Percentiles rank a stretch among this genome's conserved stretches.
Conservation (phyloP, 2,113 vertebrate species). For the Zeus faber region DNA sequence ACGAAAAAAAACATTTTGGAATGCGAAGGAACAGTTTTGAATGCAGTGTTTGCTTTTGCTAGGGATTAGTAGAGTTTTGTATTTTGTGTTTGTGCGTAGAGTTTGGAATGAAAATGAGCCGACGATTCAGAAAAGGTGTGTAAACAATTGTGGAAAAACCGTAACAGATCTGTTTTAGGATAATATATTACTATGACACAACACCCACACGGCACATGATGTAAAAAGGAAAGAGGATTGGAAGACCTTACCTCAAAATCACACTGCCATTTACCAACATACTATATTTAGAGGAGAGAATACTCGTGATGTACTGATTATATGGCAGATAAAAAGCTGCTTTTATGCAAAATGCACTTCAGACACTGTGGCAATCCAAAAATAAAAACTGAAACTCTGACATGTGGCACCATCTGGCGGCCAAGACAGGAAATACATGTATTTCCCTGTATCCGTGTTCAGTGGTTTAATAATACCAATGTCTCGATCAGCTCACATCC, state of each 20-base stretch:
- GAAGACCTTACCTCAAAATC: conserved; percentile 91
- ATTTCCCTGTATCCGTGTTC: too few species aligned
- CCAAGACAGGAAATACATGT: too few species aligned
- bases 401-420: conserved; percentile 70
- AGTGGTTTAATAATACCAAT: not conserved
- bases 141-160: too few species aligned
- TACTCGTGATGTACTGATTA: conserved; percentile 28
- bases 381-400: conserved; percentile 17
- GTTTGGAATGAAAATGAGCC: too few species aligned
- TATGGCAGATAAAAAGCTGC: conserved; percentile 19
- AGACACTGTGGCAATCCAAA: not conserved
- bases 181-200: conserved; percentile 11
- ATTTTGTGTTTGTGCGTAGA: too few species aligned
- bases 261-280: conserved; percentile 94
- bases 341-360: conserved; percentile 25
- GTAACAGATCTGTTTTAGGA: too few species aligned
- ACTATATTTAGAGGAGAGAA: conserved; percentile 72
- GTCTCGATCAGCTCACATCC: too few species aligned
- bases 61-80: too few species aligned
- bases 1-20: too few species aligned
- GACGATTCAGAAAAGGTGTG: too few species aligned
- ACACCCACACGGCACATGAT: conserved; percentile 12
- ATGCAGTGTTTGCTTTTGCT: too few species aligned
- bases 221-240: conserved; percentile 7
- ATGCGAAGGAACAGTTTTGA: too few species aligned